A percentile compares a stretch with the other conserved stretches of the same genome.
Conservation (phyloP, 2,797 vertebrate species). For the Danio choprae region DNA sequence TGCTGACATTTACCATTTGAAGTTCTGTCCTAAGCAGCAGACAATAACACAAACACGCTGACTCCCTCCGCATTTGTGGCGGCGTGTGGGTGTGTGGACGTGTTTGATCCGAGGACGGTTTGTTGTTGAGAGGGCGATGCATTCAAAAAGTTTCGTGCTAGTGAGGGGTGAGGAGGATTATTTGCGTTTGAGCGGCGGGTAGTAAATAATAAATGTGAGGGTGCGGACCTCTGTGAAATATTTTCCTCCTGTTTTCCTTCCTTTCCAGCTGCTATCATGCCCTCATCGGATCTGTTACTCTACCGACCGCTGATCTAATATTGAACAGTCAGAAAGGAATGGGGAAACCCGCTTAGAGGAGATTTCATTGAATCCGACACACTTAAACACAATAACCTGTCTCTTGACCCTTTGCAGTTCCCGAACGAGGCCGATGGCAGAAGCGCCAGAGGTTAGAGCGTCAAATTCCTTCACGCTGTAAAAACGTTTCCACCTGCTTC, state of each 20-base stretch:
- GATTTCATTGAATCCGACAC: conserved; percentile 4
- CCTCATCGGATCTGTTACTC: conserved; percentile 15
- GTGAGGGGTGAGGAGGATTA: conserved; percentile 33
- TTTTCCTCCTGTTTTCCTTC: conserved; percentile 14
- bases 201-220: conserved; percentile 35
- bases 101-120: conserved; percentile 51
- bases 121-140: conserved; percentile 46
- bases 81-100: conserved; percentile 54
- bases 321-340: conserved; percentile 19
- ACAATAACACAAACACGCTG: conserved; percentile 57
- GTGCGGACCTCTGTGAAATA: conserved; percentile 32
- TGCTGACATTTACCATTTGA: conserved; percentile 74
- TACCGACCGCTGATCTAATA: conserved; percentile 3
- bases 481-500: neutral
- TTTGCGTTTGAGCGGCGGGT: conserved; percentile 30
- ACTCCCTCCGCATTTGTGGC: conserved; percentile 32
- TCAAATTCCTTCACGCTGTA: neutral
- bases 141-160: conserved; percentile 40
- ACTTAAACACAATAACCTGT: conserved; percentile 29
- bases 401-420: conserved; percentile 28
- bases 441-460: conserved; percentile 10
- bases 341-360: conserved; percentile 29
- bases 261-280: neutral
- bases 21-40: conserved; percentile 57
- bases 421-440: neutral